Evolutionary conservation across 2,888 invertebrate genomes (phyloP).

Genomic region (Heteropelma amictum): DNA sequence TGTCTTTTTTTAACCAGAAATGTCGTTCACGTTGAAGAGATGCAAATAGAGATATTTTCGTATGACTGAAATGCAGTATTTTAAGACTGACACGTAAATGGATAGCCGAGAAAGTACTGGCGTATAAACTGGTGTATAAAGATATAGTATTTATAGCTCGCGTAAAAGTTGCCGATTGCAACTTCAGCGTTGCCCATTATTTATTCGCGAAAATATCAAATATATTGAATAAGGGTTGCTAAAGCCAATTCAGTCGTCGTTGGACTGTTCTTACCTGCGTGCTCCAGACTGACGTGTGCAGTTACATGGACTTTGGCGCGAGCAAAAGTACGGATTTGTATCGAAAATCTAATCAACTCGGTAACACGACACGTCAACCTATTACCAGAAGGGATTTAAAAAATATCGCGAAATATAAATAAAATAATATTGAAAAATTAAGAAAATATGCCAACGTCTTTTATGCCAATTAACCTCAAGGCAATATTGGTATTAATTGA

Average conservation of each 20-base stretch:
- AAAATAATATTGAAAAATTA: constrained; percentile 19
- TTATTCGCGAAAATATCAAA: too few relatives aligned
- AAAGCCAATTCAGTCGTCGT: constrained; percentile 3
- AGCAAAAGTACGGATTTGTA: constrained; percentile 1
- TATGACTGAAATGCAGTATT: neutral
- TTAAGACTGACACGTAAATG: neutral
- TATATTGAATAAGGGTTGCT: too few relatives aligned
- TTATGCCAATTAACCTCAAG: constrained; percentile 13
- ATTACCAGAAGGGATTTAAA: constrained; percentile 1
- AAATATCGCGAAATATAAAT: too few relatives aligned
- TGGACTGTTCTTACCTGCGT: too few relatives aligned
- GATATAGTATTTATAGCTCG: neutral
- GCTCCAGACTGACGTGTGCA: too few relatives aligned
- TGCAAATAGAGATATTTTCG: constrained; percentile 31
- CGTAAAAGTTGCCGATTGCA: too few relatives aligned
- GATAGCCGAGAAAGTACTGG: neutral
- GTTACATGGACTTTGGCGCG: neutral
- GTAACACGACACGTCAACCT: constrained; percentile 2
- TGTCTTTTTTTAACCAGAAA: constrained; percentile 3
- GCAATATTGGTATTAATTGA: too few relatives aligned
- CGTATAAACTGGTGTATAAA: neutral
- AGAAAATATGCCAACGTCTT: constrained; percentile 1
- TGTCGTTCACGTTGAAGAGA: constrained; percentile 16
- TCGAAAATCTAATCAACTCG: constrained; percentile 23
- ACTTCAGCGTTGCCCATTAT: too few relatives aligned